phyloP scores from a whole-genome alignment of 2,888 invertebrate genomes.

The Dexiosoma caninum region DNA sequence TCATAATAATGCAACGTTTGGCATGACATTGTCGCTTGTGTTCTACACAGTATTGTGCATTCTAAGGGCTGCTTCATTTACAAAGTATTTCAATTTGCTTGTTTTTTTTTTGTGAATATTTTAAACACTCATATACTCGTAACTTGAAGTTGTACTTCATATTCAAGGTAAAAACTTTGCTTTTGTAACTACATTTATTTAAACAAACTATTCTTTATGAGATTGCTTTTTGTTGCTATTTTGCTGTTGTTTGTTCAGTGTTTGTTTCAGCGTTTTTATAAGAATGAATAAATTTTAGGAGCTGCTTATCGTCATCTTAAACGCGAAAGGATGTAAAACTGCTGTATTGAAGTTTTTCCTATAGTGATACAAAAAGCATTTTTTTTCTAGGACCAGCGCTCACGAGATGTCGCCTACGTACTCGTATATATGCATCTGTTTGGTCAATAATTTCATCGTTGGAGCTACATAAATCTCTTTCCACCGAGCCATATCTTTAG shows the following conservation, averaged over 20 bases:
- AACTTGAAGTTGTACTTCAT: constrained; percentile 39
- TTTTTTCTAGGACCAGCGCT: too few species aligned
- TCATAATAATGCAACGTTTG: too few species aligned
- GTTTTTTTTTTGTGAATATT: background rate
- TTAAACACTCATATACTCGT: constrained; percentile 20
- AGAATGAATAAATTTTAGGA: constrained; percentile 33
- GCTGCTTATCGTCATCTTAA: background rate
- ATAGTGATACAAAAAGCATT: too few species aligned
- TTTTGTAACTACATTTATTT: constrained; percentile 35
- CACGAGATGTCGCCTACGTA: too few species aligned
- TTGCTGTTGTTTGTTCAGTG: background rate
- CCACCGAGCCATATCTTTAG: too few species aligned
- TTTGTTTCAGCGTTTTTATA: background rate
- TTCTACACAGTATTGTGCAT: too few species aligned
- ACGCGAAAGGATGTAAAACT: background rate
- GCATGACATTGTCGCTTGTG: too few species aligned
- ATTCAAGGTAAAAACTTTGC: constrained; percentile 51
- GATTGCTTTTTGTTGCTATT: constrained; percentile 13
- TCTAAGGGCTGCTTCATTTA: too few species aligned
- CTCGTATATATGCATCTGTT: too few species aligned
- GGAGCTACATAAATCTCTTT: too few species aligned
- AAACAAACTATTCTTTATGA: constrained; percentile 46
- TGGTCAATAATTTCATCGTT: too few species aligned
- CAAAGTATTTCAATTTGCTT: background rate
- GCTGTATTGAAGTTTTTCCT: background rate